Conservation (phyloP, 2,797 vertebrate genomes). For the Acomys russatus region DNA sequence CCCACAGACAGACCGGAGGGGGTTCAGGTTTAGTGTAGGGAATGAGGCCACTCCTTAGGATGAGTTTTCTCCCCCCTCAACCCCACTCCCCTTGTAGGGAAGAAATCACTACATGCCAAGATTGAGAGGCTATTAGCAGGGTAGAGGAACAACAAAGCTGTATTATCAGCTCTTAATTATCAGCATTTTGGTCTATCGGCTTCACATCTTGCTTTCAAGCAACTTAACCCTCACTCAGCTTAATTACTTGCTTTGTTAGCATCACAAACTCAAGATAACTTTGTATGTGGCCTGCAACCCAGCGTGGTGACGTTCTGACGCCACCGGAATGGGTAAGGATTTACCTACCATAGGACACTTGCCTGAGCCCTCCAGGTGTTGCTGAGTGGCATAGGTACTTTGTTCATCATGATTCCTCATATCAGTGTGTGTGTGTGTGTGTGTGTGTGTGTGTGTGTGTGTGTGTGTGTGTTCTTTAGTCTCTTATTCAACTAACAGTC, state of each 20-base stretch:
- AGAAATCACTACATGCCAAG: conserved; percentile 82
- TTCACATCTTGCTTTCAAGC: conserved; percentile 84
- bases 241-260: conserved; percentile 86
- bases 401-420: conserved; percentile 50
- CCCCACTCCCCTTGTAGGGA: conserved; percentile 37
- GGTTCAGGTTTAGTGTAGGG: conserved; percentile 15
- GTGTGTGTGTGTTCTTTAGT: background rate
- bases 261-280: conserved; percentile 81
- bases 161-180: conserved; percentile 85
- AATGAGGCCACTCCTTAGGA: background rate
- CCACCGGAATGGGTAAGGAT: conserved; percentile 76
- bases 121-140: conserved; percentile 82
- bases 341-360: conserved; percentile 67
- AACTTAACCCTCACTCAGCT: conserved; percentile 84
- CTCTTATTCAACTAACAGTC: conserved; percentile 34
- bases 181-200: conserved; percentile 84
- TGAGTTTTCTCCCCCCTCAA: background rate
- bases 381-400: conserved; percentile 47
- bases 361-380: conserved; percentile 75
- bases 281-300: conserved; percentile 78
- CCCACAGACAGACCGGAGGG: conserved; percentile 10
- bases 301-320: conserved; percentile 74
- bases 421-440: conserved; percentile 3
- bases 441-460: background rate
- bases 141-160: conserved; percentile 83